Base-by-base conservation (phyloP, 2,888 invertebrate species). In the Mesorhabditis belari region DNA sequence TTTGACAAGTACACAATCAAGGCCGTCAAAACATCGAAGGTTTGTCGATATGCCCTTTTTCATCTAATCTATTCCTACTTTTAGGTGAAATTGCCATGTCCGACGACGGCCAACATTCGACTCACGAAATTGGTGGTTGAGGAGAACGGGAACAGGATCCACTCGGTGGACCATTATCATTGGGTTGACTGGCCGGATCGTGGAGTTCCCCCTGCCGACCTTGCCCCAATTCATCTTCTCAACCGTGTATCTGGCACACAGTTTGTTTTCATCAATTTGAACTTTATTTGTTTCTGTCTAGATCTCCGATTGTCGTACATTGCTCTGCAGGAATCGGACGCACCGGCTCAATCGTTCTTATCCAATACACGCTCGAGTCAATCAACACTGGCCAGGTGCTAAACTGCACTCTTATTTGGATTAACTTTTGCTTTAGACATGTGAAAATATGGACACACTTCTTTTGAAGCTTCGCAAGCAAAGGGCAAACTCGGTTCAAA, bases 161-260 rank as follows among this genome's bases (percentile, higher is more conserved):
- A 57, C 27, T 50, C 56, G 35, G 60, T 60, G 6, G 61, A 55
- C 5, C 69, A 69, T 58, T 69, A 65, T 60, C 69, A 69, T 54
- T 69, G 69, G 69, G 56, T 69, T 44, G 67, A 69, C 55, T 69
- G 69, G 69, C 69, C 69, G 28, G 69, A 69, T 56, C 63, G 69
- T 17, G 67, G 65, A 24, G 69, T 69, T 5, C 69, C 69, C 2
- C 28, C 61, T 1, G 67, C 65, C 19, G 69, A 69, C 53, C 19
- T 57, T 56, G 67, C 67, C 6, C 52, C 66, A 35, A 60, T 64
- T 24, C 60, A 69, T 57, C 50, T 69, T 49, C 56, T 69, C 27
- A 58, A 57, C 3, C 62, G 60, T 49, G 54, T 64, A 12, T 19
- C 57, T 2, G 12, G 9, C 21, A 60, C 65, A 0, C 62, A 62